Evolutionary conservation across 2,888 invertebrate genomes (phyloP), one percentile per base, ranked within the genome.

Genomic region (Bimastos eiseni): DNA sequence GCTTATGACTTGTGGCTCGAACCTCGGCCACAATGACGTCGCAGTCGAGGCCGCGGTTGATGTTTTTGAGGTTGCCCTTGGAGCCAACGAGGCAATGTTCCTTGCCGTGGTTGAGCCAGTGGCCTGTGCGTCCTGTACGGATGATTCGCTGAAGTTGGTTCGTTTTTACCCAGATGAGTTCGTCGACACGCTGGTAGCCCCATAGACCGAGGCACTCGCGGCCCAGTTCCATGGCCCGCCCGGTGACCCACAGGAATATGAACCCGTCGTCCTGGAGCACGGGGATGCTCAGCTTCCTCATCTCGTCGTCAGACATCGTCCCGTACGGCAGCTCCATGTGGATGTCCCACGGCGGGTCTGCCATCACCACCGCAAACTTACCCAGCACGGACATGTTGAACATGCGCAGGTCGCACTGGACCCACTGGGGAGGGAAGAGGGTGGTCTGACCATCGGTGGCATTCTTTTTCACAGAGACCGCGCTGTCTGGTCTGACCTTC

Each of bases 261-360:
- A 98, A 96, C 0, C 99, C 99, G 94, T 98, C 98, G 94, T 99
- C 98, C 95, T 99, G 98, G 86, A 99, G 95, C 90, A 97, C 97
- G 0, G 98, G 98, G 90, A 99, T 98, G 3, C 98, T 98, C 34
- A 99, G 96, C 92, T 98, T 97, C 90, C 99, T 96, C 99, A 99
- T 99, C 96, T 99, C 99, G 94, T 99, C 98, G 94, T 99, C 99
- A 0, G 98, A 98, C 98, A 99, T 98, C 0, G 99, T 99, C 2
- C 98, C 99, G 95, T 99, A 99, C 0, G 99, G 99, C 89, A 99
- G 96, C 95, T 99, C 99, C 99, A 99, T 99, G 95, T 99, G 99
- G 93, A 99, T 99, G 94, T 99, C 99, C 99, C 99, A 99, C 0
- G 99, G 99, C 0, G 98, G 98, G 95, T 98, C 98, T 21, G 99